These are phyloP conservation scores for Brachionichthys hirsutus DNA, from an alignment of 2,113 vertebrate species.

Conservation along the genomic window DNA sequence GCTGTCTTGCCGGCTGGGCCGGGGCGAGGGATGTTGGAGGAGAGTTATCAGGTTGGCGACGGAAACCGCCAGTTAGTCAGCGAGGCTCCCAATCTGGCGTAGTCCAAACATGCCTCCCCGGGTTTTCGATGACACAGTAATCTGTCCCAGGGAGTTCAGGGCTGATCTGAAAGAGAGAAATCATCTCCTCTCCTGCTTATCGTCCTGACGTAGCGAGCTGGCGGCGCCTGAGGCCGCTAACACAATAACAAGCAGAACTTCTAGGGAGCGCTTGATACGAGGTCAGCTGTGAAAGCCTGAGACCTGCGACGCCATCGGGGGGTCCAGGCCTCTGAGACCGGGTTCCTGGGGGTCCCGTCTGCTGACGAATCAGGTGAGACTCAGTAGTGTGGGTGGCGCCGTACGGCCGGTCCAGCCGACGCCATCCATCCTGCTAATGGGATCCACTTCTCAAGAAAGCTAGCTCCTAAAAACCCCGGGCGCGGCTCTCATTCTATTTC, in stretches of 20 bases:
- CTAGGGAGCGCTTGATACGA: not conserved
- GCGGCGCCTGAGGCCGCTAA: conserved; percentile 77
- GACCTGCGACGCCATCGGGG: no score
- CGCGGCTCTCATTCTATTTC: conserved; percentile 69
- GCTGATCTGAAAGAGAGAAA: conserved; percentile 86
- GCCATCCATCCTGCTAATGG: conserved; percentile 77
- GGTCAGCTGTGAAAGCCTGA: no score
- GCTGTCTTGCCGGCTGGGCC: conserved; percentile 71
- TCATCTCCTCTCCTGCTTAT: conserved; percentile 88
- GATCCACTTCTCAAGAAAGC: conserved; percentile 59
- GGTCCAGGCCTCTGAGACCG: no score
- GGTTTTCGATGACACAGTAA: conserved; percentile 85
- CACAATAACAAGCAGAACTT: conserved; percentile 57
- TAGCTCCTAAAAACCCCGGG: conserved; percentile 58
- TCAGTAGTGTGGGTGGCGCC: conserved; percentile 68
- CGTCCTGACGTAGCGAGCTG: conserved; percentile 81
- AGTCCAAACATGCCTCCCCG: conserved; percentile 89
- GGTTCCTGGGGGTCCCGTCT: no score
- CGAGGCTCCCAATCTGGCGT: conserved; percentile 89
- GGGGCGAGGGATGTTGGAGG: conserved; percentile 74
- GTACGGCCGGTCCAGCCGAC: conserved; percentile 59
- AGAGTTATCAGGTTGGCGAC: conserved; percentile 95
- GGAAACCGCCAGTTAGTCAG: conserved; percentile 94
- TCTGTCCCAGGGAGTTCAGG: conserved; percentile 91
- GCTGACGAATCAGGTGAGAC: conserved; percentile 58